phyloP scores from a whole-genome alignment of 2,113 vertebrate genomes.

The Xiphorhynchus elegans region DNA sequence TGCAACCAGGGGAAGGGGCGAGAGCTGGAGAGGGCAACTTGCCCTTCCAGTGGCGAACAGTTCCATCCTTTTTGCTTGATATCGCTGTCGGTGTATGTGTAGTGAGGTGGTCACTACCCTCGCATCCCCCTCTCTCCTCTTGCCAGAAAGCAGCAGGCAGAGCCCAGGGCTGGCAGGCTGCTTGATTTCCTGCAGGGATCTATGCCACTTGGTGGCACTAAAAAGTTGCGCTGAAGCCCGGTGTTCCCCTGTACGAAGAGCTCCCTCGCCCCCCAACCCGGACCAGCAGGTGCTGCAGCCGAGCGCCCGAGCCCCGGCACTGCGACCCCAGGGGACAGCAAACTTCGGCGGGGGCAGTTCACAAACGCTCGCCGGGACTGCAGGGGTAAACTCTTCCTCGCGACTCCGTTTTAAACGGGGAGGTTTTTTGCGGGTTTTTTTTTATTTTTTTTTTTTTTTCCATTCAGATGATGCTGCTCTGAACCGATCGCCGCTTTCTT shows the following conservation, averaged over 20 bases:
- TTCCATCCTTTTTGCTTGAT: background rate
- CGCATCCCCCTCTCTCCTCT: background rate
- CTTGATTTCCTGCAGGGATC: slow-evolving; percentile 65
- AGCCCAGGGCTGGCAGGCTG: background rate
- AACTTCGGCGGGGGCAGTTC: background rate
- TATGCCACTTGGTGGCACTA: slow-evolving; percentile 82
- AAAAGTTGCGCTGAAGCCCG: slow-evolving; percentile 72
- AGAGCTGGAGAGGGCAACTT: background rate
- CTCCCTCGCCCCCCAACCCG: background rate
- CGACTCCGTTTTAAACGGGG: background rate
- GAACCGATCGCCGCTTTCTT: background rate
- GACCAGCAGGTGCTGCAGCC: background rate
- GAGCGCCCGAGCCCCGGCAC: background rate
- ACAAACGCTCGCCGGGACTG: background rate
- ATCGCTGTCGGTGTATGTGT: background rate
- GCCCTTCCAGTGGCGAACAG: background rate
- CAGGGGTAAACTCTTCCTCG: background rate
- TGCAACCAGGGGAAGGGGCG: background rate
- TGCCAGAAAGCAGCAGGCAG: slow-evolving; percentile 31
- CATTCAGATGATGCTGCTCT: background rate
- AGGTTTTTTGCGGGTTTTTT: background rate
- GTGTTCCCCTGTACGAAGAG: background rate
- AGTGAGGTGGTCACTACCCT: background rate
- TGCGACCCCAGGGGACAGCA: background rate
- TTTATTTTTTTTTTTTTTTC: background rate